Evolutionary conservation across 37 sponge, comb jelly and placozoan genomes (phyloP).

Genomic region (Halichondria panicea): DNA sequence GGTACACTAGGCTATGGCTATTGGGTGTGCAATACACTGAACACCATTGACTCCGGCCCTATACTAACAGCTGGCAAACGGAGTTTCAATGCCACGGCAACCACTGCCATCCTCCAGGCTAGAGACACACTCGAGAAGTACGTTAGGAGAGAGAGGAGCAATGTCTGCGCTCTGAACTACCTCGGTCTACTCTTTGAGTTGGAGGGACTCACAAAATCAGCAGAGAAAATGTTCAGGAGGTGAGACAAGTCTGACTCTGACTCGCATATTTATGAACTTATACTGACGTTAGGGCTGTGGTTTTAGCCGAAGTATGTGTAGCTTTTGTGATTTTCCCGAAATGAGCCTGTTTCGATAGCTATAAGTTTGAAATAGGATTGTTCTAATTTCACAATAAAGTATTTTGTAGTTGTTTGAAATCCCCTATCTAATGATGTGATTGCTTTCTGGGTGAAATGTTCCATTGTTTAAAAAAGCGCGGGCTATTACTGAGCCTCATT

Average conservation of each 20-base stretch:
- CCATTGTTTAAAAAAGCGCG: no score
- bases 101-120: conserved; percentile 61
- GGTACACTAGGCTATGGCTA: conserved; percentile 64
- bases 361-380: no score
- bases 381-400: background rate
- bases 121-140: conserved; percentile 62
- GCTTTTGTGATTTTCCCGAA: no score
- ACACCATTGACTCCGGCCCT: conserved; percentile 10
- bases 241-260: background rate
- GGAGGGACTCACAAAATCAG: conserved; percentile 42
- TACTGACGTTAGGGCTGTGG: background rate
- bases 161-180: conserved; percentile 53
- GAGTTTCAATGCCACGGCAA: conserved; percentile 21
- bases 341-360: background rate
- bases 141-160: conserved; percentile 14
- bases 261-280: background rate
- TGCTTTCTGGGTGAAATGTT: no score
- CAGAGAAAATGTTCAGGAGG: conserved; percentile 33
- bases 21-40: conserved; percentile 81
- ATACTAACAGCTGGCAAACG: conserved; percentile 17
- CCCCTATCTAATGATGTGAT: background rate
- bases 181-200: conserved; percentile 76
- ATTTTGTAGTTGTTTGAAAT: background rate
- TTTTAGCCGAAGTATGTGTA: background rate
- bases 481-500: no score